A percentile compares a stretch with the other conserved stretches of the same genome.
Evolutionary conservation across 2,797 vertebrate species (phyloP).

Genomic region (Cebuella pygmaea): DNA sequence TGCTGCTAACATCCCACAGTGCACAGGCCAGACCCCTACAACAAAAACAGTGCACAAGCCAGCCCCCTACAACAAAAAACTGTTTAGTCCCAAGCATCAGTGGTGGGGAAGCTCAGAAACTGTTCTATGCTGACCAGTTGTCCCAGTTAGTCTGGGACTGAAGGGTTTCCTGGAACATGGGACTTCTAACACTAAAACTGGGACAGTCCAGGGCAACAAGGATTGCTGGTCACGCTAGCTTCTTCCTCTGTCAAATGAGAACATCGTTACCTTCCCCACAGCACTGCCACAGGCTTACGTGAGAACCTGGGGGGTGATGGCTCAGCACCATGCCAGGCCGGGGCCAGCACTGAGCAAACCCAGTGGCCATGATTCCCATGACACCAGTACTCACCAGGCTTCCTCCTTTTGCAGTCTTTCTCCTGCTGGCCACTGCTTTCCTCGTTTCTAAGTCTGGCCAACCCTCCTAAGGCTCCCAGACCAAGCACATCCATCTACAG

Average conservation of each 20-base stretch:
- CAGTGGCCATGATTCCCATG: accelerated
- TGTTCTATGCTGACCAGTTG: accelerated
- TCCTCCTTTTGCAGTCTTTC: neutral
- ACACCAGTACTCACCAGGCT: accelerated
- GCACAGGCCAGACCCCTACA: neutral
- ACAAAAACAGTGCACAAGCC: neutral
- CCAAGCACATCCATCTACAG: accelerated
- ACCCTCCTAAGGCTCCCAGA: no score
- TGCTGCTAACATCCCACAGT: neutral
- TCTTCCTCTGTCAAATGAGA: neutral
- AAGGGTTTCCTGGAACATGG: neutral
- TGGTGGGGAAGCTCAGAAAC: neutral
- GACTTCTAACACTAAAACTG: neutral
- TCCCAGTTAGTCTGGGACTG: neutral
- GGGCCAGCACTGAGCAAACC: accelerated
- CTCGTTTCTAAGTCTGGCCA: neutral
- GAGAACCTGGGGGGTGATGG: accelerated
- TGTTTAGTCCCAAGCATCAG: neutral
- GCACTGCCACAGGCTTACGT: accelerated
- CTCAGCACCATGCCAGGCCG: neutral
- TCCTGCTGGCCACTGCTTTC: neutral
- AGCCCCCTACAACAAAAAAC: neutral
- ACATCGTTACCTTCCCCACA: neutral
- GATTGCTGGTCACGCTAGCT: neutral
- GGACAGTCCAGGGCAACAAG: neutral